phyloP scores from a whole-genome alignment of 2,888 invertebrate genomes.

The Omphaloscelis lunosa region DNA sequence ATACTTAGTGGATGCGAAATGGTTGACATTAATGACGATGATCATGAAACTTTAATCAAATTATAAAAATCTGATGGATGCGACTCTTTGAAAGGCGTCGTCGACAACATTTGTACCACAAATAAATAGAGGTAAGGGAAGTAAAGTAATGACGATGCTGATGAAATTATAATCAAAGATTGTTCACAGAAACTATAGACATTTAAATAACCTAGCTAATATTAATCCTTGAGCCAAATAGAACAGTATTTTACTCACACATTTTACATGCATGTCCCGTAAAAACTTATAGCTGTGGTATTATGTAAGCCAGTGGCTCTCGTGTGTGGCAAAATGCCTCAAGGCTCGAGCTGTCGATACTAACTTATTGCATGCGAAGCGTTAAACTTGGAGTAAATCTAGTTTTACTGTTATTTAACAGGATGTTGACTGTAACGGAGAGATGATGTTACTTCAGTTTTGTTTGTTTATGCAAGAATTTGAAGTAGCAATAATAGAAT shows the following conservation, averaged over 20 bases:
- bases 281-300: not conserved
- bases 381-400: slow-evolving; percentile 32
- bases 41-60: not conserved
- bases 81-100: no score
- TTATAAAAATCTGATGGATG: no score
- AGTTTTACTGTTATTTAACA: slow-evolving; percentile 47
- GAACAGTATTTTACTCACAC: not conserved
- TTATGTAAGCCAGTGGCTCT: slow-evolving; percentile 39
- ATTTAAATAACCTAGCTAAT: not conserved
- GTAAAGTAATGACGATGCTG: not conserved
- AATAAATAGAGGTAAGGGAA: not conserved
- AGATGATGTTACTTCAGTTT: not conserved
- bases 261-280: not conserved
- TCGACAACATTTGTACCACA: not conserved
- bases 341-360: slow-evolving; percentile 22
- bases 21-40: not conserved
- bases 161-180: not conserved
- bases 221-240: not conserved
- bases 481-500: not conserved
- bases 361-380: slow-evolving; percentile 42
- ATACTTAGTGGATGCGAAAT: not conserved
- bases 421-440: slow-evolving; percentile 10
- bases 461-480: not conserved
- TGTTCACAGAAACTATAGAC: not conserved
- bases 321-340: slow-evolving; percentile 45